phyloP scores from a whole-genome alignment of 2,113 vertebrate species.

The Phalacrocorax brasilianus region DNA sequence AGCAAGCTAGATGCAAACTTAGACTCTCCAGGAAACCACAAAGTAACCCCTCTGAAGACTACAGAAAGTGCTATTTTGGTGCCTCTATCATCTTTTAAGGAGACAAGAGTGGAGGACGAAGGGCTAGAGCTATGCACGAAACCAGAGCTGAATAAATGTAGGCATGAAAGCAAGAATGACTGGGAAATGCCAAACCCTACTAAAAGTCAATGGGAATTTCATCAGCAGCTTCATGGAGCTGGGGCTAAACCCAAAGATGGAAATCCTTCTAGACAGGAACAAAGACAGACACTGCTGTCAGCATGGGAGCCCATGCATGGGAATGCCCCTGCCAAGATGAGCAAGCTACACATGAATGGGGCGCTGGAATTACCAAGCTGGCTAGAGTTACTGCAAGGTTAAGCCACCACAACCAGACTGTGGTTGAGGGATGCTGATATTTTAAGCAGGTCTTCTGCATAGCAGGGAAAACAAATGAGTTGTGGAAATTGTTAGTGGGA shows the following conservation, averaged over 20 bases:
- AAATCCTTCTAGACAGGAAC: slow-evolving; percentile 31
- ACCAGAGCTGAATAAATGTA: background rate
- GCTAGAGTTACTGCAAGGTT: background rate
- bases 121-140: background rate
- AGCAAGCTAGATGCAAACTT: slow-evolving; percentile 8
- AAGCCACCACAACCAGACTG: background rate
- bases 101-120: background rate
- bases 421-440: background rate
- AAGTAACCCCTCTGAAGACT: slow-evolving; percentile 17
- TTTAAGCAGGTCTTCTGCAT: background rate
- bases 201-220: background rate
- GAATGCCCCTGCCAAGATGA: slow-evolving; percentile 23
- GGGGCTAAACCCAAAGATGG: background rate
- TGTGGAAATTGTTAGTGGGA: background rate
- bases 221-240: background rate
- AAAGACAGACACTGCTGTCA: slow-evolving; percentile 1
- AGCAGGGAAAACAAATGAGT: background rate
- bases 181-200: background rate
- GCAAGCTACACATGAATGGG: background rate
- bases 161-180: background rate
- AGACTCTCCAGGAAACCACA: slow-evolving; percentile 67
- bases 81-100: background rate
- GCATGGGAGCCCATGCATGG: background rate
- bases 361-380: slow-evolving; percentile 40
- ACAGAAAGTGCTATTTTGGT: background rate